Evolutionary conservation across 2,888 invertebrate genomes (phyloP).

Genomic region (Apodemia hepburni): DNA sequence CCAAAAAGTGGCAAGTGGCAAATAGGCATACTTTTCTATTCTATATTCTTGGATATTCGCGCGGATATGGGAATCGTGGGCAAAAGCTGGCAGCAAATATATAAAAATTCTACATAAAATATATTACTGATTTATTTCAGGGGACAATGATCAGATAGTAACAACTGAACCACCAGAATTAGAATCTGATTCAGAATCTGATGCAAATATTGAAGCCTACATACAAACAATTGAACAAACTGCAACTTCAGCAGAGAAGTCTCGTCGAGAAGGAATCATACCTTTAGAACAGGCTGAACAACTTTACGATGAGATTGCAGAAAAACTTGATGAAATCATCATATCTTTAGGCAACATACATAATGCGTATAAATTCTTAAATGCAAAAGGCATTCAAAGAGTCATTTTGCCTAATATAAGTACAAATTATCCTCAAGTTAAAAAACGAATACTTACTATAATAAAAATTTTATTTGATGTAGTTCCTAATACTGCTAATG

Average conservation of each 20-base stretch:
- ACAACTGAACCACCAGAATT: no score
- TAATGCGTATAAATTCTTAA: constrained; percentile 47
- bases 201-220: constrained; percentile 22
- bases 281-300: constrained; percentile 37
- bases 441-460: constrained; percentile 42
- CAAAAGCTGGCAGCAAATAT: no score
- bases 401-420: constrained; percentile 42
- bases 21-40: no score
- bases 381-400: constrained; percentile 49
- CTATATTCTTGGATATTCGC: no score
- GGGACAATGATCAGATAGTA: no score
- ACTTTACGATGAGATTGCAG: constrained; percentile 39
- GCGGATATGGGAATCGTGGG: no score
- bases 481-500: constrained; percentile 42
- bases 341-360: constrained; percentile 39
- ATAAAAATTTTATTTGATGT: constrained; percentile 47
- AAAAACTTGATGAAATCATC: constrained; percentile 39
- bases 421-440: constrained; percentile 38
- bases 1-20: no score
- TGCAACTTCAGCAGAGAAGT: constrained; percentile 31
- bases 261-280: constrained; percentile 27
- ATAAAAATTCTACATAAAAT: no score
- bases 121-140: no score
- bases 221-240: constrained; percentile 39
- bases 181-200: no score